A percentile compares a stretch with the other conserved stretches of the same genome.
phyloP scores from a whole-genome alignment of 2,888 invertebrate species.

The Atethmia centrago region DNA sequence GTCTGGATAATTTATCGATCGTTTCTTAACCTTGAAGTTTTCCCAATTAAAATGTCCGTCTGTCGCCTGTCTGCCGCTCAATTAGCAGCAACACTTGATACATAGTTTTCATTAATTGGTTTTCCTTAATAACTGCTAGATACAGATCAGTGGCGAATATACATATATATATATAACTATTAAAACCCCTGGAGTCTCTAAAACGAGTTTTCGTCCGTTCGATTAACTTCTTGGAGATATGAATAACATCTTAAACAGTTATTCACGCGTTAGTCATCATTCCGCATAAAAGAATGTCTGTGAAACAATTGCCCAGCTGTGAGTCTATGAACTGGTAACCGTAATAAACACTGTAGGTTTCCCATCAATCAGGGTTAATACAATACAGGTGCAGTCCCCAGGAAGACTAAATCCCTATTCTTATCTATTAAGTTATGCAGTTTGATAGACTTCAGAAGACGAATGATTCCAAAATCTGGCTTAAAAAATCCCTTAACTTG shows the following conservation, averaged over 20 bases:
- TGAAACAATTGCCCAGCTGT: constrained; percentile 37
- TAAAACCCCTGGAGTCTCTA: background rate
- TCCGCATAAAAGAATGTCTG: constrained; percentile 16
- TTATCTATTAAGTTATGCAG: background rate
- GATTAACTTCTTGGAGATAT: constrained; percentile 37
- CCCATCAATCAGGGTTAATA: background rate
- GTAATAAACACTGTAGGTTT: constrained; percentile 8
- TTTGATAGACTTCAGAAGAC: background rate
- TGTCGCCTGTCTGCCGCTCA: constrained; percentile 42
- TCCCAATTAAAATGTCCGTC: constrained; percentile 45
- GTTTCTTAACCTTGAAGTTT: constrained; percentile 22
- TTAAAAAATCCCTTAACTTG: background rate
- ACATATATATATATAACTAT: background rate
- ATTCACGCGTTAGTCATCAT: constrained; percentile 37
- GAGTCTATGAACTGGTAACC: constrained; percentile 7
- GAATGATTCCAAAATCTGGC: background rate
- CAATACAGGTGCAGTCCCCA: background rate
- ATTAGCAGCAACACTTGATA: constrained; percentile 36
- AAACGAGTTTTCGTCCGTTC: constrained; percentile 23
- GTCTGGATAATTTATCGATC: constrained; percentile 26
- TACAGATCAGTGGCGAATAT: background rate
- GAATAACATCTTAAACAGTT: constrained; percentile 41
- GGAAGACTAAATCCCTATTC: background rate
- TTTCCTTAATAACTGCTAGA: background rate
- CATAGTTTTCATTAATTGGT: constrained; percentile 2